These are phyloP conservation scores for Rhopalosiphum nymphaeae DNA, from an alignment of 2,888 invertebrate genomes.

Conservation along the genomic window DNA sequence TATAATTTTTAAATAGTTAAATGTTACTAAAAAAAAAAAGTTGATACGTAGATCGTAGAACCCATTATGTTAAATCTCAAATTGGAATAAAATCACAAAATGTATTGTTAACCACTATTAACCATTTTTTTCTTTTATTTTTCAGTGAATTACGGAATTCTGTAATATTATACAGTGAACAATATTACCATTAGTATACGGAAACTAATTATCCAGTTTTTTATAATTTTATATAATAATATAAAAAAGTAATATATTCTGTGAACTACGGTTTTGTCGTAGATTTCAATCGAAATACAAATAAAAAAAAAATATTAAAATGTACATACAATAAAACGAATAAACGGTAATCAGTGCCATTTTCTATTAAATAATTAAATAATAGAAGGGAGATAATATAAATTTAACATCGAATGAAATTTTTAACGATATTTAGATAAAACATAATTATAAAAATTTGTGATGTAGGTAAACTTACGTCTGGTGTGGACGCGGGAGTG, in stretches of 20 bases:
- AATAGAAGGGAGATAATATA: not conserved
- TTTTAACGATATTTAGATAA: not conserved
- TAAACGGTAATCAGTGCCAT: not conserved
- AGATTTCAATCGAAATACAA: not conserved
- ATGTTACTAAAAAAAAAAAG: not conserved
- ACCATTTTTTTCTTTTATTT: not conserved
- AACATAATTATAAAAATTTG: not conserved
- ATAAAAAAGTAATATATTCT: not conserved
- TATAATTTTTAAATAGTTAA: not conserved
- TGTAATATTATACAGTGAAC: not conserved
- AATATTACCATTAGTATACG: not conserved
- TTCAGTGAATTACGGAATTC: not conserved
- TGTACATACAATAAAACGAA: not conserved
- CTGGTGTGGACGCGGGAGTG: slow-evolving; percentile 68
- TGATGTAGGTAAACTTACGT: slow-evolving; percentile 67
- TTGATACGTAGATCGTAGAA: not conserved
- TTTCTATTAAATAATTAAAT: not conserved
- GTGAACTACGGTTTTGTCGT: not conserved
- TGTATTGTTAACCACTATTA: not conserved
- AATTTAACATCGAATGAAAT: not conserved
- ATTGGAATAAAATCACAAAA: not conserved
- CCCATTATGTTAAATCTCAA: not conserved
- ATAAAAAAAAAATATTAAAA: no score
- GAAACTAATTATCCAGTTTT: not conserved
- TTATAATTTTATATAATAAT: not conserved